Evolutionary conservation across 1,140 invertebrate species (phyloP), one percentile per base, ranked within the genome.

Genomic region (Drosophila truncata): DNA sequence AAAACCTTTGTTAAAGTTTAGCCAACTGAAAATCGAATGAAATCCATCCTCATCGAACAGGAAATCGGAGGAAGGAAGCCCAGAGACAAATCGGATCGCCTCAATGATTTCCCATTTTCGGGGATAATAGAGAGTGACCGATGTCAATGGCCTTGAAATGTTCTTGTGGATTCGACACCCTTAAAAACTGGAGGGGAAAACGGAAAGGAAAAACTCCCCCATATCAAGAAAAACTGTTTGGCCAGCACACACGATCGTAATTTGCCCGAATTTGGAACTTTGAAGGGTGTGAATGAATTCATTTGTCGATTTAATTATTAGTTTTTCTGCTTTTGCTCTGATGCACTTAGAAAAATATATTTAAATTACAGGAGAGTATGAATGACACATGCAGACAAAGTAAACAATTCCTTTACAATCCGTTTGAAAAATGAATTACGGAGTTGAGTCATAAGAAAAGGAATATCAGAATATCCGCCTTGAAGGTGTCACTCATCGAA

Each of bases 221-320:
- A 13, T 23, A 14, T 11, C 29, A 7, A 11, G 20, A 29, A 70
- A 67, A 69, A 66, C 60, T 69, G 46, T 69, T 69, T 69, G 66
- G 61, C 66, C 66, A 69, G 65, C 37, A 27, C 37, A 27, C 55
- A 33, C 29, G 67, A 59, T 72, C 44, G 66, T 71, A 71, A 72
- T 76, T 66, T 57, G 33, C 18, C 25, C 20, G 37, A 37, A 18
- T 65, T 65, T 14, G 4, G 23, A n/a, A 31, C 42, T 31, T 29
- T n/a, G 49, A 46, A 78, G 76, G 76, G 76, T 78, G 76, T 79
- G 76, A 87, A 87, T 79, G 76, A 87, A 87, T 88, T 78, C 77
- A 88, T 88, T 87, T 88, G 84, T 87, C 66, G 84, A 80, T 77
- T 80, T 87, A 87, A 87, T 88, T 87, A 87, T 88, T 82, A 80